Evolutionary conservation across 1,140 invertebrate genomes (phyloP), one percentile per base, ranked within the genome.

Genomic region (Alviniconcha marisindica): DNA sequence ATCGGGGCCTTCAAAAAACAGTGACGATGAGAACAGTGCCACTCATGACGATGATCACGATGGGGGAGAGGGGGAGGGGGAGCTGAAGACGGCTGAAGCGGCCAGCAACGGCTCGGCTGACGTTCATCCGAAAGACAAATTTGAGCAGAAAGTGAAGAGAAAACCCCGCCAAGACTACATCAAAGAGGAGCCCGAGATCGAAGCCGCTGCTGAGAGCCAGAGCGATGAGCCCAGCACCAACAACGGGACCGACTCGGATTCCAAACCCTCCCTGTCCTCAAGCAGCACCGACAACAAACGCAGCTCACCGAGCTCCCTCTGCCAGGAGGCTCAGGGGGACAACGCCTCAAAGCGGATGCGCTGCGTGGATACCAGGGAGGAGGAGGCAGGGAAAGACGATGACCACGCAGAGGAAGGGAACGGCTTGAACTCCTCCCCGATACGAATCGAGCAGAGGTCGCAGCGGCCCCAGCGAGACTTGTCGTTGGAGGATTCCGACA

Each of bases 401-500:
- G 44, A 48, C 44, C 5, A 48, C 21, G 36, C 4, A 3, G 36
- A 69, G 63, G 63, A 40, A 21, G 14, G 14, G 21, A 36, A 40
- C 14, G 5, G 63, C 21, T 38, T 18, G 10, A 40, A 36, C 10
- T 44, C 28, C 3, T 42, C 71, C 28, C 36, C 78, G 12, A 83
- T 24, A 69, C 84, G 14, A 78, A 60, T 18, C 42, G 66, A 24
- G 63, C 83, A 48, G 83, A 74, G 7, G 21, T n/a, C 21, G 1
- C 44, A n/a, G n/a, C 31, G 76, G 3, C 3, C 60, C 2, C 40
- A 18, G 33, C 66, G 21, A 18, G 56, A 42, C 31, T 51, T 76
- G 12, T 79, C 74, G 3, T 69, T 71, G 40, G 73, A 81, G 63
- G 77, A 86, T 36, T 80, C 83, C 7, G 85, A 85, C 40, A 63